Evolutionary conservation across 2,113 vertebrate species (phyloP), one percentile per base, ranked within the genome.

Genomic region (Empidonax traillii): DNA sequence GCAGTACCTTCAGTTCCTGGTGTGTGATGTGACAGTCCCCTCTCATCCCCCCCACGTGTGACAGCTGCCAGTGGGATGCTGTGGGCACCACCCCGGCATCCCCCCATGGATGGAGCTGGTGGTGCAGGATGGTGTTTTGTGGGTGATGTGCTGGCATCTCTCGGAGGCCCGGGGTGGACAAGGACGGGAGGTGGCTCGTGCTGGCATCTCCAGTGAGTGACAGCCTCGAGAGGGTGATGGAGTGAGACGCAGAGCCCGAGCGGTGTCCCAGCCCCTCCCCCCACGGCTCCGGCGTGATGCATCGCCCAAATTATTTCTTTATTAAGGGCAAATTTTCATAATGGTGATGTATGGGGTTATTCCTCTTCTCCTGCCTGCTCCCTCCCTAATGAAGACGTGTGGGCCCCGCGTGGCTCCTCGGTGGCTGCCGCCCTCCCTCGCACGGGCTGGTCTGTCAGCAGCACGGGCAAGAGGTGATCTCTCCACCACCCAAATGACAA

Each of bases 321-420:
- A 96, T 96, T 93, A 95, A 8, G 75, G 79, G 78, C 51, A n/a
- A 47, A 97, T 97, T 94, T 97, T 87, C 91, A 74, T 96, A 93
- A 88, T 49, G 90, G 68, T 95, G 93, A 96, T 96, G 56, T 39
- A 89, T 67, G 92, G 87, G 77, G 87, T 25, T 61, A 19, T 67
- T 93, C 87, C 90, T 81, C 85, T 33, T 5, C 94, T 85, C 77
- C 83, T 17, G 47, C 74, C 72, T n/a, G 33, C 85, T 90, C 88
- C 68, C 68, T 77, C 41, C 76, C 61, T 97, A 95, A 97, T 88
- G 95, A 85, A 96, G 96, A 95, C 0, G 4, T 69, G 96, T 96
- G 89, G 76, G 69, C 30, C 82, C 43, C 2, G 21, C 2, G n/a
- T 0, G 6, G 53, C 18, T 87, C 81, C 93, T 58, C 31, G 37